These are phyloP conservation scores for Coreius guichenoti DNA, from an alignment of 2,797 vertebrate species.

Conservation along the genomic window DNA sequence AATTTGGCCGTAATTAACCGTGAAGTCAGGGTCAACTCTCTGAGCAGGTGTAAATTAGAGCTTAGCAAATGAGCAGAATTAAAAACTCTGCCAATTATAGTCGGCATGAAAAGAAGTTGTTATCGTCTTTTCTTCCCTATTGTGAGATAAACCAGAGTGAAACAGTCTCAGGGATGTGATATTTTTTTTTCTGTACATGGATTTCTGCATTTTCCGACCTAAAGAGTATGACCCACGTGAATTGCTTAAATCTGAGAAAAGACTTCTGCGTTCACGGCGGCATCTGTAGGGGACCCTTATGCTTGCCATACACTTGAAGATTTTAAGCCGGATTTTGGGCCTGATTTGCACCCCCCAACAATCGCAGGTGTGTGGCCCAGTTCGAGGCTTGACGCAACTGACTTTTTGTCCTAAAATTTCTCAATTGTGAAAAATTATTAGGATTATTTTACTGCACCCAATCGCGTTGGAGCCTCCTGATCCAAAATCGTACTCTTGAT, in stretches of 20 bases:
- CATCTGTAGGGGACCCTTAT: background rate
- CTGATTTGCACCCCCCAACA: background rate
- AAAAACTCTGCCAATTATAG: background rate
- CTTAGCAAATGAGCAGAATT: constrained; percentile 30
- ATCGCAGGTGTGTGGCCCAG: too few species aligned
- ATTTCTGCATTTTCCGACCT: too few species aligned
- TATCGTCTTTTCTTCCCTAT: background rate
- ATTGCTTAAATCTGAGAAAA: too few species aligned
- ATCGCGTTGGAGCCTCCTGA: background rate
- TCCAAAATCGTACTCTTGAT: background rate
- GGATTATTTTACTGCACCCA: background rate
- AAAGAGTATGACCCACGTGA: too few species aligned
- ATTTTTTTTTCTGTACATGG: background rate
- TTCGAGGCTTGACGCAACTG: background rate
- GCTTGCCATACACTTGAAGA: background rate
- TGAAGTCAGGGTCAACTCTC: constrained; percentile 21
- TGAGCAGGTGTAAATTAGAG: constrained; percentile 33
- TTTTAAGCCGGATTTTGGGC: background rate
- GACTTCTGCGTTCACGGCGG: too few species aligned
- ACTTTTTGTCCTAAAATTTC: background rate
- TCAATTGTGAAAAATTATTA: background rate
- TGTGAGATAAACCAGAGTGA: background rate
- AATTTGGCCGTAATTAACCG: constrained; percentile 36
- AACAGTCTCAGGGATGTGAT: background rate
- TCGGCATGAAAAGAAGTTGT: background rate